Base-by-base conservation (phyloP, 2,113 vertebrate genomes). In the Castor canadensis region DNA sequence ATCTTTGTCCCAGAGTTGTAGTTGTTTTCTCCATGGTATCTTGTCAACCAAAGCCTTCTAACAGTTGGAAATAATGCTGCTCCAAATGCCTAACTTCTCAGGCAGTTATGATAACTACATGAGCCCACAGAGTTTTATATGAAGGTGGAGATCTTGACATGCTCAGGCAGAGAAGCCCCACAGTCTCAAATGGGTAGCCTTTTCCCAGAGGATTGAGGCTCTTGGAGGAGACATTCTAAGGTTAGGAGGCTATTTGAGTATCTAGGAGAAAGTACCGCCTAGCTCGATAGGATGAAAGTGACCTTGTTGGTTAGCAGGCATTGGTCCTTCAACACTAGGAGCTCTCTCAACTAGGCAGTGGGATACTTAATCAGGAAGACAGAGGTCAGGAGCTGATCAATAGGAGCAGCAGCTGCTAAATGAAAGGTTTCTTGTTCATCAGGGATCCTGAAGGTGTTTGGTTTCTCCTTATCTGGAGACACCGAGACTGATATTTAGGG, bases 391-490 rank as follows among this genome's bases (percentile, higher is more conserved):
- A 71, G 40, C 8, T 86, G 22, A 35, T 20, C 77, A 60, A 20
- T 17, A 64, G 52, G 19, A 56, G 54, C 1, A 38, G 45, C 5
- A 87, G 40, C 38, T 12, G 40, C 43, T 38, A 64, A 32, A 45
- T 35, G n/a, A n/a, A 28, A 49, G 94, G 87, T 96, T 96, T 96
- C 90, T 94, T 96, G 86, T 96, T 96, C 49, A 5, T 86, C 35
- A 24, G 0, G 2, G 71, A 87, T 95, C 94, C 89, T 64, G 91
- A 97, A 95, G 94, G 49, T 97, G 84, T 76, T 95, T 97, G 95
- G 76, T 58, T 43, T 93, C 54, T 81, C 62, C 40, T 64, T 22
- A 47, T 38, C 60, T 54, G 64, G 35, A 26, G 69, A 49, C 67
- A 62, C 58, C 30, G 54, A 69, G 58, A 58, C 64, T 28, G 40